Conservation (phyloP, 92 coral and sea anemone genomes). For the Chrysogorgia sp. region DNA sequence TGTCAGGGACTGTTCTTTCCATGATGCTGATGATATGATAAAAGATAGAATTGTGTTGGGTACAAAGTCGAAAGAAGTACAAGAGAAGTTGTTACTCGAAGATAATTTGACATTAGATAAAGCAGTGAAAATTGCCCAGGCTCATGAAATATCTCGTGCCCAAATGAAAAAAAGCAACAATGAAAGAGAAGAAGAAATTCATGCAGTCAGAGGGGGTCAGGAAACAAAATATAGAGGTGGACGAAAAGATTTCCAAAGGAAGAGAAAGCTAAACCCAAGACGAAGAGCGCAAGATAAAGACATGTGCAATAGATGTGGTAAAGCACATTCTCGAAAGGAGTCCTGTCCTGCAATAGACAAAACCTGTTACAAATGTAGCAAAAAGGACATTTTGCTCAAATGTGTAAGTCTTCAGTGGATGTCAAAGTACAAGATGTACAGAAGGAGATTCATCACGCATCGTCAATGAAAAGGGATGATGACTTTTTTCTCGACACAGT, state of each 20-base stretch:
- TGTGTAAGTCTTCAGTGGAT: background rate
- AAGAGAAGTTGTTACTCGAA: background rate
- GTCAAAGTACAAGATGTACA: background rate
- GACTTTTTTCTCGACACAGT: background rate
- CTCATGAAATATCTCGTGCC: background rate
- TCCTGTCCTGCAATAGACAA: constrained; percentile 1
- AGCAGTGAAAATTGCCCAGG: background rate
- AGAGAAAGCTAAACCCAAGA: background rate
- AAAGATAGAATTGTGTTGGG: background rate
- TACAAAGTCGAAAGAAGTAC: background rate
- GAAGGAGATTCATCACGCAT: background rate
- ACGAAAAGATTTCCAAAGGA: constrained; percentile 5
- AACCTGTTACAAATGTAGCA: constrained; percentile 41
- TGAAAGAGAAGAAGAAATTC: background rate
- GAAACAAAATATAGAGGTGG: background rate
- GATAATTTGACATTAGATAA: background rate
- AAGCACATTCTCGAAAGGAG: background rate
- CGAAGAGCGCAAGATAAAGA: background rate
- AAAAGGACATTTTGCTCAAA: constrained; percentile 23
- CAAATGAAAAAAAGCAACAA: background rate
- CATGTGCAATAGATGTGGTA: background rate
- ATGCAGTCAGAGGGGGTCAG: background rate
- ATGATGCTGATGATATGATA: constrained; percentile 13
- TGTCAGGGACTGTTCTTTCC: background rate
- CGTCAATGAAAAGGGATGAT: background rate